Evolutionary conservation across 2,113 vertebrate species (phyloP), one percentile per base, ranked within the genome.

Genomic region (Rhodinocichla rosea): DNA sequence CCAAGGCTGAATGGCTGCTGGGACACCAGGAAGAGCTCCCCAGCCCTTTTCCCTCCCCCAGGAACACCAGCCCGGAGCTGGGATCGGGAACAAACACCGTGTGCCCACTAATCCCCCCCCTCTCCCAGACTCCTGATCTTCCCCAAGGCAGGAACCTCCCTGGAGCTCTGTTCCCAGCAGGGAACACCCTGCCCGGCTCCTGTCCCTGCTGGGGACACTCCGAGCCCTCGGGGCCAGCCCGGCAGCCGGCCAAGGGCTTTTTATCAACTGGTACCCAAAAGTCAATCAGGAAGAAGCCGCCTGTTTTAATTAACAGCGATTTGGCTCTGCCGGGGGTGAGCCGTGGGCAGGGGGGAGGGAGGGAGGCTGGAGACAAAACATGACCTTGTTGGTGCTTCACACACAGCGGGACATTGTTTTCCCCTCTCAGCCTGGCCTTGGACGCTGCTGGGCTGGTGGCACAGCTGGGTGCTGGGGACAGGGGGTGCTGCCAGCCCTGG

Each of bases 361-460:
- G 84, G 82, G 75, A 94, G 94, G 80, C 19, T 6, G 7, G 89
- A 97, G 96, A 97, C 97, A 97, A 97, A 97, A 97, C 95, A 97
- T 95, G 95, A 95, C 96, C 97, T 97, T 96, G 96, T 92, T 94
- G 87, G 80, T 3, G 40, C 19, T 33, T 62, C 71, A 2, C 83
- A 47, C 89, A 95, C 93, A 94, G 83, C 89, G 1, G 67, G 77
- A 90, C 78, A 71, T 97, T 96, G 96, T 96, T 95, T 91, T 83
- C 64, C 78, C 71, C 75, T 14, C 0, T 3, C 28, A 73, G 71
- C 4, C 32, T 44, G 94, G 92, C 96, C 96, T 97, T 97, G 96
- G 96, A 37, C 35, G 52, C 68, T 49, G 92, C n/a, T 0, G 6
- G 6, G 69, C 35, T 55, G 1, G 40, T 6, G 10, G 80, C 4